Conservation (phyloP, 2,888 invertebrate genomes). For the Standfussiana lucernea region DNA sequence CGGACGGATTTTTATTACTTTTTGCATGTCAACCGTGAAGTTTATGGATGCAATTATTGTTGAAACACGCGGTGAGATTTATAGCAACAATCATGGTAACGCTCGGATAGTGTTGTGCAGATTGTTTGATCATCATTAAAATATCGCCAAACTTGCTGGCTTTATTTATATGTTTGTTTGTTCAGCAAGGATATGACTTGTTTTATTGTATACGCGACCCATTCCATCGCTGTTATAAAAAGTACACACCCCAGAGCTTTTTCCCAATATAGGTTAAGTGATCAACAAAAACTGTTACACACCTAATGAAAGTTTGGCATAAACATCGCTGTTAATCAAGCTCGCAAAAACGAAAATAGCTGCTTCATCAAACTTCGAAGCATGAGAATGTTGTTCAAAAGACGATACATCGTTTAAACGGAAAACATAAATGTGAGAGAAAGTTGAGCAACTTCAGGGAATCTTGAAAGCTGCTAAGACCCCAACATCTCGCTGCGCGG, state of each 20-base stretch:
- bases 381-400: conserved; percentile 56
- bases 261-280: conserved; percentile 1
- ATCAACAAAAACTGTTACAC: conserved; percentile 27
- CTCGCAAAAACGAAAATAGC: conserved; percentile 30
- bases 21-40: conserved; percentile 83
- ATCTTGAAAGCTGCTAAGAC: conserved; percentile 73
- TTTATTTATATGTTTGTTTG: conserved; percentile 52
- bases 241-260: not conserved
- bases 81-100: conserved; percentile 72
- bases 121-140: conserved; percentile 68
- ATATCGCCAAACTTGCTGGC: conserved; percentile 50
- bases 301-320: conserved; percentile 32
- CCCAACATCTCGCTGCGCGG: conserved; percentile 78
- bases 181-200: conserved; percentile 10
- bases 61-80: conserved; percentile 77
- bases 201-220: conserved; percentile 28
- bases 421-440: conserved; percentile 69
- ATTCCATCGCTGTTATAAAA: conserved; percentile 28
- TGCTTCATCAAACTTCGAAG: conserved; percentile 52
- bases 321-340: conserved; percentile 48
- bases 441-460: conserved; percentile 75
- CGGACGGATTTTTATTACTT: conserved; percentile 82
- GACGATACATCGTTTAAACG: conserved; percentile 64
- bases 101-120: conserved; percentile 60
- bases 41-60: conserved; percentile 85